Evolutionary conservation across 2,113 vertebrate genomes (phyloP).

Genomic region (Poicephalus gulielmi): DNA sequence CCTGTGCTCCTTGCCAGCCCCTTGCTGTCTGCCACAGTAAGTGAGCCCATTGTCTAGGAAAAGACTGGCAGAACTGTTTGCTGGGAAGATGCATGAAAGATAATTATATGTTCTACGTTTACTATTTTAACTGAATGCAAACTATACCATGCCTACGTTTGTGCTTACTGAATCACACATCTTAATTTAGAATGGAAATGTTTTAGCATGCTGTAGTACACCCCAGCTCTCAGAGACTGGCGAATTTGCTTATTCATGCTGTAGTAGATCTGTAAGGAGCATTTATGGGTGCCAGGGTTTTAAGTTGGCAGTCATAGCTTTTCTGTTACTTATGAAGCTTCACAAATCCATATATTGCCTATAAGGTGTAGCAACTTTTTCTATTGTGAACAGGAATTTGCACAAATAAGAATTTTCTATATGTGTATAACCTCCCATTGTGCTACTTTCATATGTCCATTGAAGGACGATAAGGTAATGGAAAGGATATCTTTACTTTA

Average conservation of each 20-base stretch:
- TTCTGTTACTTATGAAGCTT: neutral
- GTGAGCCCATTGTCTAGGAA: neutral
- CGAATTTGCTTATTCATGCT: conserved; percentile 74
- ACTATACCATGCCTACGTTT: neutral
- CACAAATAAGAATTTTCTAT: neutral
- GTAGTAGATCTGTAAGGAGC: neutral
- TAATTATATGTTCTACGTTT: neutral
- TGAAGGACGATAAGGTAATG: neutral
- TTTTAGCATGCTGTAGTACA: neutral
- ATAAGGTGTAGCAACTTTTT: neutral
- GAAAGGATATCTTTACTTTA: neutral
- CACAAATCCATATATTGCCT: neutral
- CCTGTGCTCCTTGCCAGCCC: neutral
- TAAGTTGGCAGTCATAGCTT: neutral
- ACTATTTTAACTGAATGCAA: neutral
- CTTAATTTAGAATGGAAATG: neutral
- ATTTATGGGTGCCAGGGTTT: neutral
- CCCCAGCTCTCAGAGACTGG: neutral
- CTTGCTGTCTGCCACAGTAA: neutral
- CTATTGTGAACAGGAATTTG: neutral
- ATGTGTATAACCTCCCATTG: neutral
- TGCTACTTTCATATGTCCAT: neutral
- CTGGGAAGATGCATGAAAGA: neutral
- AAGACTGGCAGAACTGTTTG: neutral
- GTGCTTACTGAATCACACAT: neutral